phyloP scores from a whole-genome alignment of 2,797 vertebrate species.

The Sebastes nivosus region DNA sequence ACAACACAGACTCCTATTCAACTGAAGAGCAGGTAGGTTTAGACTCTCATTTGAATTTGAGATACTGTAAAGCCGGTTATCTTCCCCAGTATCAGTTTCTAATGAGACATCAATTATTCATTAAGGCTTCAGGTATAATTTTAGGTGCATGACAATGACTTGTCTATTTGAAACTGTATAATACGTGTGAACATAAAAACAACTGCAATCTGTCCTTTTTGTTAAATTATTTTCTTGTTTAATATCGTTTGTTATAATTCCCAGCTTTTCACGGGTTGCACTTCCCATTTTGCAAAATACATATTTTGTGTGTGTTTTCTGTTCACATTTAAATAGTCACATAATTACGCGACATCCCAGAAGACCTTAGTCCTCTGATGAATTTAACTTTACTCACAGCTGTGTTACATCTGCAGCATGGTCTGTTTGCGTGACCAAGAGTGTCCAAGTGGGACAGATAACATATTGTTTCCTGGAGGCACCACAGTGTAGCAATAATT shows the following conservation, averaged over 20 bases:
- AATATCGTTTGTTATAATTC: not conserved
- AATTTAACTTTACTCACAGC: conserved; percentile 14
- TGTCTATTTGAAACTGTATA: conserved; percentile 1
- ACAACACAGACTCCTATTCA: conserved; percentile 50
- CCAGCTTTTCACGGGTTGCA: not conserved
- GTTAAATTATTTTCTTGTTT: not conserved
- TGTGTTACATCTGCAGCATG: conserved; percentile 39
- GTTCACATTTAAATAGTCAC: conserved; percentile 14
- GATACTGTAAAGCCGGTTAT: conserved; percentile 32
- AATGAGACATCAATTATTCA: conserved; percentile 55
- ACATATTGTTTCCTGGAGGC: conserved; percentile 69
- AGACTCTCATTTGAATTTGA: conserved; percentile 57
- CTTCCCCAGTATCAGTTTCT: conserved; percentile 3
- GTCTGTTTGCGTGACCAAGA: conserved; percentile 55
- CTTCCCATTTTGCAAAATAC: not conserved
- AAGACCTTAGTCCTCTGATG: conserved; percentile 10
- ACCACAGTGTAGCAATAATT: conserved; percentile 47
- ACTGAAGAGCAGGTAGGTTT: conserved; percentile 17
- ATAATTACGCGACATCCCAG: conserved; percentile 24
- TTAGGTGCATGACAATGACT: conserved; percentile 14
- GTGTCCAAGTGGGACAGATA: conserved; percentile 62
- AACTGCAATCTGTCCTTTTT: not conserved
- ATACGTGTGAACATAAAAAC: conserved; percentile 1
- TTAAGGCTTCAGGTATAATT: conserved; percentile 15
- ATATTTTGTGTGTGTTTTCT: not conserved